Evolutionary conservation across 2,888 invertebrate genomes (phyloP), one percentile per base, ranked within the genome.

Genomic region (Tyria jacobaeae): DNA sequence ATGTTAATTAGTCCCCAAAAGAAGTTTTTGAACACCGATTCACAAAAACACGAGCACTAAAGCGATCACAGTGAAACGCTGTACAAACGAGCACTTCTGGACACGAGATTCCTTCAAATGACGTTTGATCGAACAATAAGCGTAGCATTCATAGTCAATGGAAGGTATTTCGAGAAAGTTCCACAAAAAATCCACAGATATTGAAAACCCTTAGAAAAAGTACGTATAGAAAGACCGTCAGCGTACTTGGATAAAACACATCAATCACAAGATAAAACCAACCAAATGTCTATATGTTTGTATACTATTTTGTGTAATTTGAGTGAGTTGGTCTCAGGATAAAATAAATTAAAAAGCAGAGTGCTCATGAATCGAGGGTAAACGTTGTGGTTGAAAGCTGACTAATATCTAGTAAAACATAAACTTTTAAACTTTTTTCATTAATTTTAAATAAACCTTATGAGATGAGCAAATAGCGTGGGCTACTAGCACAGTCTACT

Each of bases 121-220:
- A 80, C 79, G 80, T 80, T 76, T 73, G 60, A 52, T 57, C 55
- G 70, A 75, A 67, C 68, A 60, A 68, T 50, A 62, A 54, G 6
- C 37, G 37, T 24, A n/a, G 24, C 21, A 17, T 27, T 17, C 27
- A 12, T 21, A 31, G 35, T 44, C 39, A 48, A 31, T 48, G 59
- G 48, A 64, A 68, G 57, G 67, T 54, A 70, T 47, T 82, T 84
- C 84, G 72, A 82, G 84, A 84, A 84, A 70, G 73, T 84, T 84
- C 84, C 65, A 71, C 74, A 67, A 31, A 35, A 25, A 47, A 49
- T 25, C 24, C 48, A 25, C 48, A 49, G 48, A 24, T 48, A 3
- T 21, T 21, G 44, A 12, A 17, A 0, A 44, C 3, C 17, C 44
- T 44, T 44, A 44, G 44, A 44, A 1, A 21, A 44, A 41, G 17